phyloP scores from a whole-genome alignment of 2,888 invertebrate species.

The Crossocerus cetratus region DNA sequence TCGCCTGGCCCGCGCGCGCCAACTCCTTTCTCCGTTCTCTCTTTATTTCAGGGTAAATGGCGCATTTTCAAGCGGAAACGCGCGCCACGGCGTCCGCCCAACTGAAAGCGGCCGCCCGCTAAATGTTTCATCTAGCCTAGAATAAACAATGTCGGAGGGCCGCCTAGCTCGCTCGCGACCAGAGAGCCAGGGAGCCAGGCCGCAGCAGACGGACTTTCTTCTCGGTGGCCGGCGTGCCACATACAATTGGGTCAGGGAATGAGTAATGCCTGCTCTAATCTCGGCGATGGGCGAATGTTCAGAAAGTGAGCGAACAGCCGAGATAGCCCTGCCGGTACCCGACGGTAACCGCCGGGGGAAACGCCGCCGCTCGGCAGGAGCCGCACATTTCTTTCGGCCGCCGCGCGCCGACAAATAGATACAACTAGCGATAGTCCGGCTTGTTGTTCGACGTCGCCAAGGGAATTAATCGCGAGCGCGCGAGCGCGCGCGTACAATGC shows the following conservation, averaged over 20 bases:
- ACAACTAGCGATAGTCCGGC: neutral
- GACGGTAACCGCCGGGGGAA: neutral
- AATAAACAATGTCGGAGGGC: neutral
- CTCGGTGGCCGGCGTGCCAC: constrained; percentile 20
- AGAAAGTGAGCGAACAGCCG: constrained; percentile 23
- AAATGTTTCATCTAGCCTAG: constrained; percentile 5
- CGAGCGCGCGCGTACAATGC: neutral
- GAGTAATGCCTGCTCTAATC: constrained; percentile 48
- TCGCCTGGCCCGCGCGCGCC: too few relatives aligned
- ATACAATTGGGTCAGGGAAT: constrained; percentile 43
- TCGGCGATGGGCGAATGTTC: constrained; percentile 42
- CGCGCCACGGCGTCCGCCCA: neutral
- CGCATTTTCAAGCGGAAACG: neutral
- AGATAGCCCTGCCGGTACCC: neutral
- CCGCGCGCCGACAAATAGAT: neutral
- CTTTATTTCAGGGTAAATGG: neutral
- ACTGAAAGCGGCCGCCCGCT: neutral
- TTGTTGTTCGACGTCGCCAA: neutral
- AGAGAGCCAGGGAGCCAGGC: constrained; percentile 6
- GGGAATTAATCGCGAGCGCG: constrained; percentile 17
- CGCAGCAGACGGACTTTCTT: constrained; percentile 32
- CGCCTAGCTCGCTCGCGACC: neutral
- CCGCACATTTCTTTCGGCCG: neutral
- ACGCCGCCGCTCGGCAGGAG: neutral
- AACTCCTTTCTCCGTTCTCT: too few relatives aligned